Conservation (phyloP, 35 echinoderm and acorn worm species). For the Stichopus chloronotus region DNA sequence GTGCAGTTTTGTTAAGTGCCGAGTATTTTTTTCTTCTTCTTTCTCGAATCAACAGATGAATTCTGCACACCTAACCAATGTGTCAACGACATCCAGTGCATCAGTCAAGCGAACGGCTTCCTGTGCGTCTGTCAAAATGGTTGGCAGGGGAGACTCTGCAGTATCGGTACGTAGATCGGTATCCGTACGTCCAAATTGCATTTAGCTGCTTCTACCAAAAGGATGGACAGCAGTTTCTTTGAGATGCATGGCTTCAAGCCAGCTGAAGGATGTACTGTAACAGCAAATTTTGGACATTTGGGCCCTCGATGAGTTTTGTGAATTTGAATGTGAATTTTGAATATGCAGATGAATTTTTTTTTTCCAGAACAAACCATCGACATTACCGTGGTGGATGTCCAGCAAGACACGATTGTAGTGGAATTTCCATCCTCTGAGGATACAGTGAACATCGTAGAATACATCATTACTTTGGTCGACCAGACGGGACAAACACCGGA, state of each 20-base stretch:
- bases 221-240: background rate
- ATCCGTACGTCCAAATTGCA: background rate
- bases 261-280: background rate
- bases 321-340: background rate
- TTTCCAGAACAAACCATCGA: slow-evolving; percentile 42
- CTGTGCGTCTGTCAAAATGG: background rate
- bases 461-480: slow-evolving; percentile 35
- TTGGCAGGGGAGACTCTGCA: slow-evolving; percentile 38
- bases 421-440: slow-evolving; percentile 47
- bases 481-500: slow-evolving; percentile 22
- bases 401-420: background rate
- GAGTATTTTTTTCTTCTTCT: background rate
- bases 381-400: background rate
- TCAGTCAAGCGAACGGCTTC: background rate
- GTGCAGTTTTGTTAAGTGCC: too few species aligned
- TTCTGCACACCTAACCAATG: slow-evolving; percentile 23
- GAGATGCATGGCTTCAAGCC: background rate
- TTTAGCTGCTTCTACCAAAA: background rate
- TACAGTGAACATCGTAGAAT: slow-evolving; percentile 17
- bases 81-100: slow-evolving; percentile 32
- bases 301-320: background rate
- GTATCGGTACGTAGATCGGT: slow-evolving; percentile 1
- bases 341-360: background rate
- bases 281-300: background rate
- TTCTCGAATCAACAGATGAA: background rate